These are phyloP conservation scores for Trachelus troglodyta DNA, from an alignment of 2,888 invertebrate genomes.

Conservation along the genomic window DNA sequence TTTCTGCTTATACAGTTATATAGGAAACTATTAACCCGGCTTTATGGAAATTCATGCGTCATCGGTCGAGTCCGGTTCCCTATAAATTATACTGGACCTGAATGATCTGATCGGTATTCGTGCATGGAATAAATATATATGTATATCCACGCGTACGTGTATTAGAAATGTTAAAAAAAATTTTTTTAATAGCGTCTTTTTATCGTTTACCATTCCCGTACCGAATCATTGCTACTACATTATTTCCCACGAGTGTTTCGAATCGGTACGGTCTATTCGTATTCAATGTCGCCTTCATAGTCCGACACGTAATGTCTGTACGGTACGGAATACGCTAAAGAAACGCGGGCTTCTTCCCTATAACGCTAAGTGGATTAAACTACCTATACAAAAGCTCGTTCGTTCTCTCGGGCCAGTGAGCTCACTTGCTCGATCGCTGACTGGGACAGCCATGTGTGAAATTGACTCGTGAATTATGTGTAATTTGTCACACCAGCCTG, in stretches of 20 bases:
- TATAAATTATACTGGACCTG: conserved; percentile 56
- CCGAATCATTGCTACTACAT: conserved; percentile 46
- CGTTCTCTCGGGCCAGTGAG: conserved; percentile 20
- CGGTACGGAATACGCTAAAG: conserved; percentile 33
- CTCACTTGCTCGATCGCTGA: conserved; percentile 12
- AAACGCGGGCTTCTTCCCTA: conserved; percentile 16
- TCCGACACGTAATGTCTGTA: conserved; percentile 42
- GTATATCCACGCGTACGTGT: neutral
- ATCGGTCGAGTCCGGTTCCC: conserved; percentile 50
- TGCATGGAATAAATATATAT: conserved; percentile 45
- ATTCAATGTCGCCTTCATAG: conserved; percentile 41
- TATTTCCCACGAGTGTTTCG: conserved; percentile 64
- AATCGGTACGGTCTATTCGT: conserved; percentile 52
- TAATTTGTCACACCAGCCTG: conserved; percentile 51
- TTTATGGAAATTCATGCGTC: conserved; percentile 25
- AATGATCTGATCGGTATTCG: conserved; percentile 53
- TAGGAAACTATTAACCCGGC: neutral
- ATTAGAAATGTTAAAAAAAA: neutral
- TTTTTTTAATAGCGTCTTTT: neutral
- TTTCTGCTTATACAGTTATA: neutral
- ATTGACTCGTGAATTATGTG: conserved; percentile 58
- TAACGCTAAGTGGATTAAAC: conserved; percentile 23
- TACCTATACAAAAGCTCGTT: conserved; percentile 20
- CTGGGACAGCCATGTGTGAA: conserved; percentile 51
- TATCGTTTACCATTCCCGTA: conserved; percentile 58